Evolutionary conservation across 2,113 vertebrate genomes (phyloP).

Genomic region (Sorex fumeus): DNA sequence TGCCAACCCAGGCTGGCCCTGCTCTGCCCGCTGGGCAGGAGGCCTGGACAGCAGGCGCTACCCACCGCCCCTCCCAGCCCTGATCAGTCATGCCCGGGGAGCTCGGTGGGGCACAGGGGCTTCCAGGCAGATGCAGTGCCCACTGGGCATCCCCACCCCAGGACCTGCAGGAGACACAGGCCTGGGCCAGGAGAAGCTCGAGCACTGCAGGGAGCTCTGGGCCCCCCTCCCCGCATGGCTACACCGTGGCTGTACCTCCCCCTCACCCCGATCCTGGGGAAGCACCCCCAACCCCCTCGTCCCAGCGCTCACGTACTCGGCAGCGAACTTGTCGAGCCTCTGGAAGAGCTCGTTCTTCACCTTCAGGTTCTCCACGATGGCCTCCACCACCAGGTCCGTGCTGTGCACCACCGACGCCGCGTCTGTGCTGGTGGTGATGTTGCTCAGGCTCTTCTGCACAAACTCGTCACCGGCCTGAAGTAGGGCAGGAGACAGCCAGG

Average conservation of each 20-base stretch:
- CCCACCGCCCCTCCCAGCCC: too few species aligned
- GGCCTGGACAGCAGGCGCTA: too few species aligned
- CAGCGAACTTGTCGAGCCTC: slow-evolving; percentile 94
- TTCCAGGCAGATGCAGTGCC: too few species aligned
- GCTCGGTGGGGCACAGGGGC: too few species aligned
- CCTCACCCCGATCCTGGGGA: too few species aligned
- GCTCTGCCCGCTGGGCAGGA: too few species aligned
- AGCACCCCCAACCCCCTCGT: background rate
- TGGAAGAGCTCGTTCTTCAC: slow-evolving; percentile 95
- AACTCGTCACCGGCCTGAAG: slow-evolving; percentile 93
- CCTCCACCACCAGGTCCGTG: slow-evolving; percentile 96
- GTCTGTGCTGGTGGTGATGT: slow-evolving; percentile 92
- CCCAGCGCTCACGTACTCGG: slow-evolving; percentile 89
- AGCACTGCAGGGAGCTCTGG: background rate
- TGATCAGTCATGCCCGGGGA: too few species aligned
- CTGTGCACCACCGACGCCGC: slow-evolving; percentile 90
- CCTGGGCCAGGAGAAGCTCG: fast-evolving
- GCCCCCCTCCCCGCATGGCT: too few species aligned
- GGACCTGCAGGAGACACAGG: background rate
- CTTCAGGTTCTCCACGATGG: slow-evolving; percentile 96
- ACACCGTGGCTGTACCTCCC: too few species aligned
- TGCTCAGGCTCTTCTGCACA: slow-evolving; percentile 92
- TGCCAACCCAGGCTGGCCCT: too few species aligned
- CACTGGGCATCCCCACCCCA: background rate
- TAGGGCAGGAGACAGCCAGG: slow-evolving; percentile 56